Base-by-base conservation (phyloP, 2,888 invertebrate genomes). In the Zhuqinia jingwanae region DNA sequence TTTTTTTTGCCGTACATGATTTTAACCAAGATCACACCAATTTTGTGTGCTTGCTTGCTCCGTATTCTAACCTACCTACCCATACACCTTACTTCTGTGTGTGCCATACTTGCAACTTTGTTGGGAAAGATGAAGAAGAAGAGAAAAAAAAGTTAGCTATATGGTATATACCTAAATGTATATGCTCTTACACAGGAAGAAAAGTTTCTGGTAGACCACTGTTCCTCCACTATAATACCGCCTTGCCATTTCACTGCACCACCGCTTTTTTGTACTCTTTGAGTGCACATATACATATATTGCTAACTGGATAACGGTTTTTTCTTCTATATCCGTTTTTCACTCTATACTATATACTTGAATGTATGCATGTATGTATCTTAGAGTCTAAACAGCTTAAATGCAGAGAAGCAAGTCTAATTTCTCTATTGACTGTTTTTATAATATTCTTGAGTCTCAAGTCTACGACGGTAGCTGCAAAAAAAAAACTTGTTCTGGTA, bases 381-480 rank as follows among this genome's bases (percentile, higher is more conserved):
- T 20, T 47, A 36, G 70, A 25, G 20, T 73, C 27, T 25, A n/a
- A n/a, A n/a, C 20, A 10, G 27, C 30, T 70, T 73, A 25, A 22
- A 56, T 36, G 70, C 42, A 76, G 81, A 58, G 45, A 60, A 42
- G 58, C 30, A 20, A 77, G 75, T 68, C 27, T 76, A 83, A 83
- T 83, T 83, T 83, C 83, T 83, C 50, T 83, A 76, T 83, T 77
- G 76, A 76, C 76, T 76, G 58, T 60, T 81, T 60, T 75, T 60
- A 25, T 53, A 25, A 22, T 58, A 60, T 75, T 81, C 25, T 70
- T 73, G 53, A 27, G n/a, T 73, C 42, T 68, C 6, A 0, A 50
- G 1, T 27, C 50, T 30, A 0, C 22, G n/a, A 36, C 36, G 8
- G 36, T 36, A 36, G 53, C 27, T 27, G 25, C n/a, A 73, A 73